A percentile compares a stretch with the other conserved stretches of the same genome.
Conservation (phyloP, 2,888 invertebrate species). For the Harpagoxenus sublaevis region DNA sequence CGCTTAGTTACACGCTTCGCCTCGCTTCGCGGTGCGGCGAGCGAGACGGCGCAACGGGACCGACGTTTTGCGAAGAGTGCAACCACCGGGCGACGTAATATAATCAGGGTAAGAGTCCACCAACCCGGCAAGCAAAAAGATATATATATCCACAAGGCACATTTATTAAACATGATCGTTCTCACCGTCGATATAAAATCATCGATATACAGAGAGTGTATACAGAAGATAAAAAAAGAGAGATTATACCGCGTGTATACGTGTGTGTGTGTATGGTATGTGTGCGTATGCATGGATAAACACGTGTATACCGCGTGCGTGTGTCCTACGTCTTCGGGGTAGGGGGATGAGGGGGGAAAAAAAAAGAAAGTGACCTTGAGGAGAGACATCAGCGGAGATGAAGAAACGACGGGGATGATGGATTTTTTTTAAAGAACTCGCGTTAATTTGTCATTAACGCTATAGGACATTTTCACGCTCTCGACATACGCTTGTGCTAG, state of each 20-base stretch:
- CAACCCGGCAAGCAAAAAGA: conserved; percentile 86
- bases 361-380: not conserved
- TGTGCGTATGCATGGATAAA: conserved; percentile 57
- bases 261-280: conserved; percentile 61
- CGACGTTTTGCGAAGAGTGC: conserved; percentile 80
- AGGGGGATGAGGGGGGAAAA: not conserved
- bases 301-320: conserved; percentile 57
- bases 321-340: conserved; percentile 65
- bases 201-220: conserved; percentile 85
- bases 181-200: conserved; percentile 83
- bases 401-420: not conserved
- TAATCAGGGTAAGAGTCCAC: conserved; percentile 84
- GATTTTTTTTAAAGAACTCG: not conserved
- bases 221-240: conserved; percentile 76
- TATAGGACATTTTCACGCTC: conserved; percentile 56
- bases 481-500: conserved; percentile 58
- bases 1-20: not conserved
- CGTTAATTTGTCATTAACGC: not conserved
- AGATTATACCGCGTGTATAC: conserved; percentile 64
- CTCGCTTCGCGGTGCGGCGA: not conserved
- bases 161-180: conserved; percentile 86
- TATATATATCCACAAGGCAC: conserved; percentile 85
- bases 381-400: not conserved
- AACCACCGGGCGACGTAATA: conserved; percentile 82
- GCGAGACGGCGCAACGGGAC: conserved; percentile 1